Percentiles rank a stretch among this genome's conserved stretches.
phyloP scores from a whole-genome alignment of 2,797 vertebrate genomes.

The Ctenopoma multispine region DNA sequence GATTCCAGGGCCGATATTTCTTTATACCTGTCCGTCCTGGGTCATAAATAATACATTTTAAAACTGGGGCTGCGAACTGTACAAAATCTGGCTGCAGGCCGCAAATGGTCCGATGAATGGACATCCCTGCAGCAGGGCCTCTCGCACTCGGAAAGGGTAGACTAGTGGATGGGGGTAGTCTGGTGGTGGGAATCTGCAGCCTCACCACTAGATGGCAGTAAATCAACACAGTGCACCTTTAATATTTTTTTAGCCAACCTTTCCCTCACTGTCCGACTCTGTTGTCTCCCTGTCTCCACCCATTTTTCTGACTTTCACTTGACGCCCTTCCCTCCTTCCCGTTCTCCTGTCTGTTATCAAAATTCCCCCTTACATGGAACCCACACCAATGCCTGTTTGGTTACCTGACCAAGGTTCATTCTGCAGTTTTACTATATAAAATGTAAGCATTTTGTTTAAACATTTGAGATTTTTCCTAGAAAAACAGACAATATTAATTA shows the following conservation, averaged over 20 bases:
- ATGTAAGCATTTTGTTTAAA: neutral
- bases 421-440: neutral
- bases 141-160: no score
- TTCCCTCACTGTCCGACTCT: neutral
- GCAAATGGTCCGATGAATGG: no score
- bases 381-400: neutral
- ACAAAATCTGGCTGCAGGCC: no score
- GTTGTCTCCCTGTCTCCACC: neutral
- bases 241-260: constrained; percentile 8
- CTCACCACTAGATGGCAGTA: no score
- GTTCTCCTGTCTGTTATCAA: constrained; percentile 8
- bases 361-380: neutral
- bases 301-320: constrained; percentile 11
- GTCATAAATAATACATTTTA: no score
- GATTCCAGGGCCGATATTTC: no score
- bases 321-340: neutral
- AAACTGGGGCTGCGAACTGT: no score
- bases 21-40: no score
- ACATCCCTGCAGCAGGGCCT: no score
- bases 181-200: no score
- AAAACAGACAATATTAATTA: neutral
- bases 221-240: neutral
- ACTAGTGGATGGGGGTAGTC: no score
- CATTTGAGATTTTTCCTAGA: neutral
- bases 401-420: neutral